phyloP scores from a whole-genome alignment of 1,140 invertebrate species.

The Zaprionus kolodkinae region DNA sequence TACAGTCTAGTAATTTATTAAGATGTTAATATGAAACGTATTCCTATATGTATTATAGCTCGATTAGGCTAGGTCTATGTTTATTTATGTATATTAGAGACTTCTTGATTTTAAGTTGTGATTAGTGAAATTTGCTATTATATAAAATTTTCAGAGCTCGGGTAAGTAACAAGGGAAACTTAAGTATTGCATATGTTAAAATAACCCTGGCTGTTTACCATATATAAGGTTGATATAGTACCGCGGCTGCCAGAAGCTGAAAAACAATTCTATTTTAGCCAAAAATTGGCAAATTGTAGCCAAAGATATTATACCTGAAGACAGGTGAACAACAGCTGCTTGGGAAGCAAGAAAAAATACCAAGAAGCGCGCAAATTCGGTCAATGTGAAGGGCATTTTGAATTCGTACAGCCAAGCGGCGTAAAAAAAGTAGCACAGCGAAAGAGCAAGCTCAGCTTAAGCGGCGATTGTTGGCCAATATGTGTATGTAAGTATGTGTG shows the following conservation, averaged over 20 bases:
- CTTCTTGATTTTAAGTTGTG: neutral
- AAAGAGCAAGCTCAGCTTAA: constrained; percentile 21
- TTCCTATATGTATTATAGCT: too few species aligned
- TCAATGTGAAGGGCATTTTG: constrained; percentile 53
- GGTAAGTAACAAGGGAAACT: neutral
- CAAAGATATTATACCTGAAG: constrained; percentile 12
- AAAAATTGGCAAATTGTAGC: constrained; percentile 8
- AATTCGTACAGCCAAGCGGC: constrained; percentile 10
- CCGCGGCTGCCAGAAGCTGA: neutral
- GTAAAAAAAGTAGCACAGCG: neutral
- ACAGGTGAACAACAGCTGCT: constrained; percentile 35
- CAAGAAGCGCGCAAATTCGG: constrained; percentile 7
- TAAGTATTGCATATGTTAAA: neutral
- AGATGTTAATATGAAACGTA: too few species aligned
- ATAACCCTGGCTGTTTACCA: neutral
- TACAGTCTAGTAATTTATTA: too few species aligned
- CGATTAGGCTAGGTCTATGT: too few species aligned
- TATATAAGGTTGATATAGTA: neutral
- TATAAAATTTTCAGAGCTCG: neutral
- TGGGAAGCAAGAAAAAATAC: neutral
- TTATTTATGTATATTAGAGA: too few species aligned
- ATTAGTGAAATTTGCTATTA: neutral
- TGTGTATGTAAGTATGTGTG: constrained; percentile 9
- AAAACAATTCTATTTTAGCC: constrained; percentile 16
- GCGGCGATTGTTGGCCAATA: neutral